phyloP scores from a whole-genome alignment of 2,113 vertebrate genomes.

The Promerops cafer region DNA sequence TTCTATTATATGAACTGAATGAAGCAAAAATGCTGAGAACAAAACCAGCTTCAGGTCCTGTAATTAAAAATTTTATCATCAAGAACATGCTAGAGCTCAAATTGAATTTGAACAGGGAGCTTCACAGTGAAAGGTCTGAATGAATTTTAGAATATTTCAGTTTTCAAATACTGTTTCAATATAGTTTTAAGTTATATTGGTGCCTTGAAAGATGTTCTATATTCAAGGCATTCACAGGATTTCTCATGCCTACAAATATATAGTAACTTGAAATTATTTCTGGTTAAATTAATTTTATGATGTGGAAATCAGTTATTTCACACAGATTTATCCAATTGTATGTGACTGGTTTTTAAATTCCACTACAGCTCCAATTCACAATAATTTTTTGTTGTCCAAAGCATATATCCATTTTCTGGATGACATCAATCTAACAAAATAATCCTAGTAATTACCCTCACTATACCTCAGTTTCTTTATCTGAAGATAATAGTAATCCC shows the following conservation, averaged over 20 bases:
- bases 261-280: background rate
- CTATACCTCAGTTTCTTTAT: slow-evolving; percentile 1
- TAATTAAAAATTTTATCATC: background rate
- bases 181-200: background rate
- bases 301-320: slow-evolving; percentile 34
- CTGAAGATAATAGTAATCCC: background rate
- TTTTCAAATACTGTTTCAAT: background rate
- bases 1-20: background rate
- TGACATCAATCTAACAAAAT: background rate
- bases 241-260: background rate
- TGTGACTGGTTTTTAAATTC: background rate
- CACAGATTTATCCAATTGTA: background rate
- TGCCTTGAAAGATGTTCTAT: background rate
- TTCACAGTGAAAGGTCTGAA: background rate
- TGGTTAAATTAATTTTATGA: slow-evolving; percentile 19
- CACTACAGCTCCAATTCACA: background rate
- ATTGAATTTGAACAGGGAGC: background rate
- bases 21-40: background rate
- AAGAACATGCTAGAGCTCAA: background rate
- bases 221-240: background rate
- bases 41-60: background rate
- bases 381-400: background rate
- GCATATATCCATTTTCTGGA: background rate
- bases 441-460: background rate
- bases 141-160: background rate